These are phyloP conservation scores for Clytia hemisphaerica DNA, from an alignment of 30 jellyfish, hydroid and myxozoan species.

Conservation along the genomic window DNA sequence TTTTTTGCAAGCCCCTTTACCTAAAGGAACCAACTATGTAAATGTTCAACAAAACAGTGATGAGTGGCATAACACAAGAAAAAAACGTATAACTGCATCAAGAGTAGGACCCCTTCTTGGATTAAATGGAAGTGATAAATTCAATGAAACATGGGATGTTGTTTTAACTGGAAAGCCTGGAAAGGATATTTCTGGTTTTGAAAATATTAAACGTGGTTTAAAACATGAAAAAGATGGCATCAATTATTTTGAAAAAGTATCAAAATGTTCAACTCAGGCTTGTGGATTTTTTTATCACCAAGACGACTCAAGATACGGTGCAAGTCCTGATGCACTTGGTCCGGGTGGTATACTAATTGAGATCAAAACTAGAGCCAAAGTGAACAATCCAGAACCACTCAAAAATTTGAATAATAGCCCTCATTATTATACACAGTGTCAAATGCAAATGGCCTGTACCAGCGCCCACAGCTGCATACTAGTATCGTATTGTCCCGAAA, in stretches of 20 bases:
- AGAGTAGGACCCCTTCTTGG: neutral
- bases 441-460: constrained; percentile 11
- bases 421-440: constrained; percentile 4
- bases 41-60: neutral
- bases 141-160: neutral
- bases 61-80: neutral
- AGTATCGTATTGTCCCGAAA: neutral
- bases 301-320: constrained; percentile 3
- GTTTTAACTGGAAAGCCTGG: neutral
- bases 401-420: neutral
- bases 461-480: neutral
- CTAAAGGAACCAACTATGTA: neutral
- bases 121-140: neutral
- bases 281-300: neutral
- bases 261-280: neutral
- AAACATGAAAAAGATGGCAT: neutral
- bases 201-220: neutral
- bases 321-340: constrained; percentile 23
- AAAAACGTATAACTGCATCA: neutral
- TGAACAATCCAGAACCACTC: neutral
- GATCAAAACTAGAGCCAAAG: constrained; percentile 2
- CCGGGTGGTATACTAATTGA: constrained; percentile 12
- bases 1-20: neutral
- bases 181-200: neutral
- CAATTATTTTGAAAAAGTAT: neutral